phyloP scores from a whole-genome alignment of 2,797 vertebrate genomes.

The Mormyrus hasselquistii region DNA sequence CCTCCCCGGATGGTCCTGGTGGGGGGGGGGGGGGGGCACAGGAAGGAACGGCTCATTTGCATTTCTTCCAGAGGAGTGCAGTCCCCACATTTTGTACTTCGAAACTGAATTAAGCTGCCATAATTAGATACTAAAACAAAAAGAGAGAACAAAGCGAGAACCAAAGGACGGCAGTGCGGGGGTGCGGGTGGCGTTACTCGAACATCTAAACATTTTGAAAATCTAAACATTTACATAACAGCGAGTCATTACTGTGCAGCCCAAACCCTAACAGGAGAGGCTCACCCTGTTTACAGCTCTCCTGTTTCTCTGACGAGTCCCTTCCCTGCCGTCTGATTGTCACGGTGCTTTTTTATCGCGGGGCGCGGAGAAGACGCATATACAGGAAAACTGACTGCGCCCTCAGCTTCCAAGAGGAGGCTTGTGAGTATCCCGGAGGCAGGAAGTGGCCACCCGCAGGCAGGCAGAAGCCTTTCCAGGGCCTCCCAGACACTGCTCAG shows the following conservation, averaged over 20 bases:
- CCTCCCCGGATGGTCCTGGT: not conserved
- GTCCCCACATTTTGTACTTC: not conserved
- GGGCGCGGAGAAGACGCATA: not conserved
- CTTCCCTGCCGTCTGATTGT: not conserved
- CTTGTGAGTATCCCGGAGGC: not conserved
- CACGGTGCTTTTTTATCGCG: not conserved
- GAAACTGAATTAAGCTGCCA: not conserved
- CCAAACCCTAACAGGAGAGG: not conserved
- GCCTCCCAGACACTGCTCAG: not conserved
- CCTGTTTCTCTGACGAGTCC: not conserved
- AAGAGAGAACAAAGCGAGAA: not conserved
- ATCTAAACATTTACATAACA: slow-evolving; percentile 11
- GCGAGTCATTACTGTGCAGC: not conserved
- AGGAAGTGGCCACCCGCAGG: not conserved
- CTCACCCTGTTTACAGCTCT: not conserved
- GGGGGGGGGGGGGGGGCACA: not conserved
- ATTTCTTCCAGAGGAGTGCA: not conserved
- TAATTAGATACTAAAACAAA: not conserved
- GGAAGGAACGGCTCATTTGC: not conserved
- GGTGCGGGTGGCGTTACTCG: not conserved
- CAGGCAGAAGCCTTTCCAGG: not conserved
- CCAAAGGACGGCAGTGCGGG: not conserved
- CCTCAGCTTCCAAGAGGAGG: not conserved
- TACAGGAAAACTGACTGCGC: not conserved
- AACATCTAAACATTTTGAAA: not conserved